Evolutionary conservation across 2,888 invertebrate species (phyloP).

Genomic region (Lasiommata megera): DNA sequence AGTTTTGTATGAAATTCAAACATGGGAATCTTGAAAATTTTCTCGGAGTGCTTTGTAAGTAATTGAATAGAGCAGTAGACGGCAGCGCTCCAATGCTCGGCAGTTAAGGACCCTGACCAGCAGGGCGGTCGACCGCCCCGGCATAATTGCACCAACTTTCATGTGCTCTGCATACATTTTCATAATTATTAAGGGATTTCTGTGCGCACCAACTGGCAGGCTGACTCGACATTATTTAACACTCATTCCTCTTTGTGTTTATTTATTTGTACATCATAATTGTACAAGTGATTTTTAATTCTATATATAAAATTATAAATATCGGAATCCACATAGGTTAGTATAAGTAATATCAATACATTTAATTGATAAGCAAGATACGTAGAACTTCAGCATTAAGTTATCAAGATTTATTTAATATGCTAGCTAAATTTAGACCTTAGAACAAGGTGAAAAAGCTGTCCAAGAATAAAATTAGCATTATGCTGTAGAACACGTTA

Average conservation of each 20-base stretch:
- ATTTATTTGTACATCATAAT: slow-evolving; percentile 19
- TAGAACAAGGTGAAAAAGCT: background rate
- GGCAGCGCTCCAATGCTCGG: slow-evolving; percentile 46
- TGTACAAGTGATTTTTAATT: background rate
- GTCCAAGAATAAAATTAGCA: background rate
- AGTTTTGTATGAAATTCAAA: slow-evolving; percentile 43
- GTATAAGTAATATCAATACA: too few species aligned
- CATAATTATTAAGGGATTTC: slow-evolving; percentile 76
- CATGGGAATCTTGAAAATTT: slow-evolving; percentile 57
- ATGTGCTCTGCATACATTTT: slow-evolving; percentile 80
- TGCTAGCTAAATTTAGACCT: too few species aligned
- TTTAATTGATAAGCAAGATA: too few species aligned
- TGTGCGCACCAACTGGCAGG: slow-evolving; percentile 68
- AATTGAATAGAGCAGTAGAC: slow-evolving; percentile 70
- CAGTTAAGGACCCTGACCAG: slow-evolving; percentile 63
- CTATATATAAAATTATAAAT: too few species aligned
- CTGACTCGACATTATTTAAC: slow-evolving; percentile 61
- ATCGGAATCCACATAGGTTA: too few species aligned
- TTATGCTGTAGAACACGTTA: background rate
- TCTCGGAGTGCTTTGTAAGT: slow-evolving; percentile 54
- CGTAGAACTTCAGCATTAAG: too few species aligned
- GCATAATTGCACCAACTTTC: slow-evolving; percentile 79
- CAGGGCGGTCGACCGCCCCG: slow-evolving; percentile 55
- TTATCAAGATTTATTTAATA: too few species aligned
- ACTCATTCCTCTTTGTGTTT: slow-evolving; percentile 54